Base-by-base conservation (phyloP, 2,888 invertebrate genomes). In the Abscondita cerata region DNA sequence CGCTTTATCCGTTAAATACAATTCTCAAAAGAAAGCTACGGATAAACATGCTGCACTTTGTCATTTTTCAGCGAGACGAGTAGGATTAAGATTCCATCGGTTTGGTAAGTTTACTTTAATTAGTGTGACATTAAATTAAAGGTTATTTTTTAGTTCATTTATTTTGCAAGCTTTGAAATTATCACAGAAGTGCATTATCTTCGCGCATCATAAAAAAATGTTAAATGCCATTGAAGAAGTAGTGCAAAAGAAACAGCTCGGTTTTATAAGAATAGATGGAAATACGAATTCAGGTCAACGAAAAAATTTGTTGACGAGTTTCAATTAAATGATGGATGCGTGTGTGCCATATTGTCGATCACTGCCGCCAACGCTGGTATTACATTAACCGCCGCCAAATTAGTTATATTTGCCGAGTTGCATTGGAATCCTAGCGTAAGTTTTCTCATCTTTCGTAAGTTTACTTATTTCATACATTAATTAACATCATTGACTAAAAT, bases 381-480 rank as follows among this genome's bases (percentile, higher is more conserved):
- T 55, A 98, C 97, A 2, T 83, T 98, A 53, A 98, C 98, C 0
- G 92, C 97, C 0, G 96, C 98, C 0, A 85, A 87, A 58, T 83
- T 95, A 12, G 96, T 98, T 16, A 81, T 99, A 0, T 99, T 99
- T 82, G 95, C 96, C 0, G 97, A 97, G 79, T 82, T 97, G 34
- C 93, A 92, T 78, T 98, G 98, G 98, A 98, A 98, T 83, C 98
- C 98, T 2, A 98, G 96, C 77, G 95, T 96, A 81, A 77, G 81
- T 76, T 18, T 40, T 46, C n/a, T n/a, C n/a, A n/a, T n/a, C n/a
- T n/a, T n/a, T n/a, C n/a, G n/a, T n/a, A n/a, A n/a, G n/a, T n/a
- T n/a, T n/a, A n/a, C n/a, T n/a, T n/a, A n/a, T n/a, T n/a, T n/a
- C n/a, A n/a, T n/a, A n/a, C n/a, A n/a, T n/a, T n/a, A n/a, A n/a